phyloP scores from a whole-genome alignment of 2,888 invertebrate species.

The Camponotus fellah region DNA sequence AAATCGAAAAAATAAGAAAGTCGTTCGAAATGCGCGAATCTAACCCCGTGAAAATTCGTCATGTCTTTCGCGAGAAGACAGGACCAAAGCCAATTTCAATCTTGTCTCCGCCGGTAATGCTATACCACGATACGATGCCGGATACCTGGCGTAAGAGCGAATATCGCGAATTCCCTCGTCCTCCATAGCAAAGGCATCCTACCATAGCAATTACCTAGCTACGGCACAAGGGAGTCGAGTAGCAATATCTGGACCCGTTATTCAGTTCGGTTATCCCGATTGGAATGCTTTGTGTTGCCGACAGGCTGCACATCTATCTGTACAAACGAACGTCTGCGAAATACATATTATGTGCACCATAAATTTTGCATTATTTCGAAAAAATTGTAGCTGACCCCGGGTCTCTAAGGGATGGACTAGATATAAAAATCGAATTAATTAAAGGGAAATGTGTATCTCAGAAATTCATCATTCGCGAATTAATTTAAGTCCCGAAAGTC shows the following conservation, averaged over 20 bases:
- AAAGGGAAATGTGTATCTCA: background rate
- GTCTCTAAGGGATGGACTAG: background rate
- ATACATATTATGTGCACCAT: conserved; percentile 22
- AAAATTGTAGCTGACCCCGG: conserved; percentile 56
- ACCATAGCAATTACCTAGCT: conserved; percentile 70
- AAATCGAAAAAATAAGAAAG: no score
- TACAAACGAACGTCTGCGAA: conserved; percentile 63
- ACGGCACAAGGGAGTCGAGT: conserved; percentile 80
- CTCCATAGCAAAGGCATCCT: conserved; percentile 71
- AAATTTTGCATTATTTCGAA: conserved; percentile 62
- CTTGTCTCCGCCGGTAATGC: conserved; percentile 28
- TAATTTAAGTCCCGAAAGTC: background rate
- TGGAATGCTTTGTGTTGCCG: conserved; percentile 84
- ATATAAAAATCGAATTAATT: background rate
- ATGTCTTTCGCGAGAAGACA: background rate
- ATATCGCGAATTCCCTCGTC: conserved; percentile 68
- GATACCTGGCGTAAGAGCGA: conserved; percentile 51
- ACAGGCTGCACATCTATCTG: conserved; percentile 70
- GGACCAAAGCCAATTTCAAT: conserved; percentile 6
- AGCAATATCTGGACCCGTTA: conserved; percentile 83
- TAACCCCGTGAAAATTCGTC: background rate
- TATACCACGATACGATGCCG: conserved; percentile 25
- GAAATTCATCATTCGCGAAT: background rate
- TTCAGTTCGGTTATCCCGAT: conserved; percentile 78
- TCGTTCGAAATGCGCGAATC: background rate